A percentile compares a stretch with the other conserved stretches of the same genome.
Evolutionary conservation across 1,140 invertebrate species (phyloP).

Genomic region (Pseudoatta argentina): DNA sequence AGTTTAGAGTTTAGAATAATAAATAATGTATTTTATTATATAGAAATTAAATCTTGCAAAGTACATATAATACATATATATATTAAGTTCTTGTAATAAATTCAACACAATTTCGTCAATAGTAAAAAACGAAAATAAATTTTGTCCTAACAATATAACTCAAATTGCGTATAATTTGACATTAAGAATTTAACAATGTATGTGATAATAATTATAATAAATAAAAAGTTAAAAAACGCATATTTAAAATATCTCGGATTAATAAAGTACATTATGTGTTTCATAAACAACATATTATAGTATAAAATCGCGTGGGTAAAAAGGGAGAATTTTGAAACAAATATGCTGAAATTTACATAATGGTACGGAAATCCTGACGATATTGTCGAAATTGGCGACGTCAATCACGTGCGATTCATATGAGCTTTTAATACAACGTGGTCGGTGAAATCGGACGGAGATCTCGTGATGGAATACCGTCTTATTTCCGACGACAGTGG

Average conservation of each 20-base stretch:
- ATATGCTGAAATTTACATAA: conserved; percentile 45
- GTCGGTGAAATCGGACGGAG: conserved; percentile 64
- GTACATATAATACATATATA: background rate
- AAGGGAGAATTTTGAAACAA: conserved; percentile 8
- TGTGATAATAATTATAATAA: background rate
- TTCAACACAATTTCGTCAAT: background rate
- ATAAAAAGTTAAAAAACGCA: background rate
- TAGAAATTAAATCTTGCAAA: conserved; percentile 2
- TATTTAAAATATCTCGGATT: background rate
- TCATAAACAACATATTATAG: background rate
- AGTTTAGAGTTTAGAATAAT: background rate
- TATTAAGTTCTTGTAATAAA: background rate
- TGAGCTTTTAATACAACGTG: conserved; percentile 67
- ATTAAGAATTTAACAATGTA: too few species aligned
- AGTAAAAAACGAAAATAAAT: background rate
- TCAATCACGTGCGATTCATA: conserved; percentile 53
- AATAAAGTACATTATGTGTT: background rate
- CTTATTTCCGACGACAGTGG: conserved; percentile 71
- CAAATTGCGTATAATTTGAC: too few species aligned
- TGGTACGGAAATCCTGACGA: conserved; percentile 26
- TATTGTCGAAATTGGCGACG: background rate
- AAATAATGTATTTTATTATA: too few species aligned
- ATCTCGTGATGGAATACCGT: conserved; percentile 52
- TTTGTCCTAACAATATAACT: background rate
- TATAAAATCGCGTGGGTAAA: conserved; percentile 14